Evolutionary conservation across 92 coral and sea anemone species (phyloP), one percentile per base, ranked within the genome.

Genomic region (Epizoanthus scotinus): DNA sequence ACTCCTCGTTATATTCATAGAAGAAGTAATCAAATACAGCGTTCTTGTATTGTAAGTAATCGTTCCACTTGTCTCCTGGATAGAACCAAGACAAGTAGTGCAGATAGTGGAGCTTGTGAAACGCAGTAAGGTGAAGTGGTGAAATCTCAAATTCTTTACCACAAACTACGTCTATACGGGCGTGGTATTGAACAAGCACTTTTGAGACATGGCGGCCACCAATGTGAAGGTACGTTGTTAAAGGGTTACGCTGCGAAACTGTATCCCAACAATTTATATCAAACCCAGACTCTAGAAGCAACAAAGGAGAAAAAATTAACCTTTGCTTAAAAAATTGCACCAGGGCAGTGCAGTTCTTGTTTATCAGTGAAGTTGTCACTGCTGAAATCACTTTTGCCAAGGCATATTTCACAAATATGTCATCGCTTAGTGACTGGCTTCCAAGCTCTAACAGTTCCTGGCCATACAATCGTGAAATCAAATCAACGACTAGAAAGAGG

Each of bases 131-230:
- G 27, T 89, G 93, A n/a, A 86, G 82, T 5, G 85, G 87, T 8
- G 90, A 86, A 0, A 54, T 18, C 1, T 57, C 59, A 24, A 64
- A 67, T 5, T 38, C 74, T 72, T 89, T 65, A 52, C 69, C 88
- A 79, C 88, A 85, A 31, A 47, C 63, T 13, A 85, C 82, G 1
- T 78, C n/a, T 0, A 83, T 40, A 0, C 47, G 57, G 15, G 64
- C 82, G 25, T 73, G 52, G 50, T 70, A 85, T 0, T 84, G 85
- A 6, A 52, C 85, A 6, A 87, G 78, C 60, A 87, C 70, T 54
- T 87, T 87, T 55, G 91, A 83, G 53, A 87, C 77, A 62, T 84
- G 91, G 47, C 91, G 88, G 3, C 79, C 67, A 14, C 79, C 79
- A 7, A 15, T 7, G 8, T 38, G 20, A 57, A 73, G 67, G 42